Base-by-base conservation (phyloP, 2,113 vertebrate species). In the Syngnathoides biaculeatus region DNA sequence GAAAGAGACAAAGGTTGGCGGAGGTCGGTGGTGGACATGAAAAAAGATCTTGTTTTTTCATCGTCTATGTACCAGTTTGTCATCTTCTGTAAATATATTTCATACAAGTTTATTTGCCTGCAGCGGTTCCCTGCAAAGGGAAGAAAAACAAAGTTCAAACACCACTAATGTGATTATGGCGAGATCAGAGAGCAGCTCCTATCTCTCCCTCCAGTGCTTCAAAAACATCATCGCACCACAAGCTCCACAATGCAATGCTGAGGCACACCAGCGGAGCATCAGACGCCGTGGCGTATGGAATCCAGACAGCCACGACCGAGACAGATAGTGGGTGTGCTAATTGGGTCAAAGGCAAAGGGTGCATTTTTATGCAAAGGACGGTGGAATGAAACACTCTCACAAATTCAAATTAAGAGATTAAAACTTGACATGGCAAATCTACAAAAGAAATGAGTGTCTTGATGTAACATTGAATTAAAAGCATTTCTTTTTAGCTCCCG, bases 71-170 rank as follows among this genome's bases (percentile, higher is more conserved):
- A 75, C 73, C 75, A 30, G 73, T 81, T 78, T 79, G 69, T 69
- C 69, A 76, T 79, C 76, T 78, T 80, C 78, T 76, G 39, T 67
- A 82, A 87, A 84, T 78, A 84, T 61, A 73, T 75, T 75, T 81
- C 74, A 65, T 77, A 71, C 30, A 71, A 52, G 86, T 83, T 88
- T 89, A 81, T 89, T 87, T 87, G 72, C 74, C 65, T 75, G 68
- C 72, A 73, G 71, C 13, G 70, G 74, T 75, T 84, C 82, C 89
- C 85, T 71, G 64, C 11, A 19, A 74, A 53, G 67, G 27, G 63
- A 76, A 79, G 78, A 45, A 89, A 89, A 89, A 88, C 84, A 87
- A 75, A 80, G 83, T 88, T 90, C 82, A 88, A 90, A 88, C 80
- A 0, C 55, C 50, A 38, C 81, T 86, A 80, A 88, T 86, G 78